Evolutionary conservation across 2,113 vertebrate genomes (phyloP), one percentile per base, ranked within the genome.

Genomic region (Actinemys pallida): DNA sequence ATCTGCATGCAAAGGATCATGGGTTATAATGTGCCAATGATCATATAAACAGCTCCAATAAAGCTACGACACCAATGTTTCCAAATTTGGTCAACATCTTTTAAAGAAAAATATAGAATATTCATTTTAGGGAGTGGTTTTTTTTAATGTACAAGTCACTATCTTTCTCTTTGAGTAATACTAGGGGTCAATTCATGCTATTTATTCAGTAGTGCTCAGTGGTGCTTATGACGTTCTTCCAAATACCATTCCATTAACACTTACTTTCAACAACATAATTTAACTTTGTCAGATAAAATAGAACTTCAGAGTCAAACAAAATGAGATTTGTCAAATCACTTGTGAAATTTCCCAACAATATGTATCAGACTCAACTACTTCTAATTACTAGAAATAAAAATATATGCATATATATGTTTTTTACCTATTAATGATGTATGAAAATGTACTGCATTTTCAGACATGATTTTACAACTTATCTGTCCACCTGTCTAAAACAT

Each of bases 21-120:
- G n/a, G 96, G 94, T 90, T 93, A 62, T 56, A 81, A 59, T 4
- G 92, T 94, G 91, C 87, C 89, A 91, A 94, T 90, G 72, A 90
- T 31, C 52, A 83, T 0, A 24, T 12, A 90, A 75, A 54, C 59
- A n/a, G 45, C 88, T 90, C 91, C 85, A 88, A 39, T 42, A 49
- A 62, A 84, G 52, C 81, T 94, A 93, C 93, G 86, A 84, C 45
- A 62, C 59, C 52, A 83, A 53, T 16, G 12, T 42, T 52, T 54
- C 86, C 10, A 90, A 89, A 89, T 27, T 0, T 72, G 19, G 35
- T 87, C 91, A 86, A 10, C 20, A 53, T 69, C 13, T 75, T 65
- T 52, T 75, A 47, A 22, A 59, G 45, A 52, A 52, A 54, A 83
- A 94, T 89, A 39, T 19, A 2, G 53, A n/a, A 56, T 2, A 39